These are phyloP conservation scores for Sylvia borin DNA, from an alignment of 2,797 vertebrate genomes.

Conservation along the genomic window DNA sequence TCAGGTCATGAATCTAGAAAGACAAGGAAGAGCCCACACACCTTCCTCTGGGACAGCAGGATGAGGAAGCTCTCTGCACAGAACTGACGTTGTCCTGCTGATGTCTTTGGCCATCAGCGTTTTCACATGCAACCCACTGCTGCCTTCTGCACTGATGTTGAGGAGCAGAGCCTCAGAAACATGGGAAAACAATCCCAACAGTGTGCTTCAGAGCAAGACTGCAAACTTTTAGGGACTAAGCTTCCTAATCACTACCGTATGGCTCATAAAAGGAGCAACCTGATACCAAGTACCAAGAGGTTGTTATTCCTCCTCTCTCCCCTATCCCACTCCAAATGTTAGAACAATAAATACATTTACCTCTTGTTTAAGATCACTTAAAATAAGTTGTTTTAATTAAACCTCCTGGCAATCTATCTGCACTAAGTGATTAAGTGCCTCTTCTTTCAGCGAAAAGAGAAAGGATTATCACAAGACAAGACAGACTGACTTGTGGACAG, in stretches of 20 bases:
- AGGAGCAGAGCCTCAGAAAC: not conserved
- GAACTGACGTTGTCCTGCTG: not conserved
- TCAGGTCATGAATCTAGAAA: not conserved
- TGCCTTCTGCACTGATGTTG: not conserved
- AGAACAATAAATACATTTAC: slow-evolving; percentile 67
- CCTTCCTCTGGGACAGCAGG: not conserved
- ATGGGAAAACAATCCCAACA: not conserved
- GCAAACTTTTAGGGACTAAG: slow-evolving; percentile 40
- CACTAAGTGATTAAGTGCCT: slow-evolving; percentile 56
- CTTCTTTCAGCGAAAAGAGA: slow-evolving; percentile 39
- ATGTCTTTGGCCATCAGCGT: not conserved
- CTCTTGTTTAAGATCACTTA: slow-evolving; percentile 61
- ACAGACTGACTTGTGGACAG: not conserved
- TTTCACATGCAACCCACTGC: not conserved
- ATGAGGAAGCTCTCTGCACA: not conserved
- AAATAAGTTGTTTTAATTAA: slow-evolving; percentile 65
- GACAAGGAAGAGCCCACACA: not conserved
- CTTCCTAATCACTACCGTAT: slow-evolving; percentile 67
- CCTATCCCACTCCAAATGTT: slow-evolving; percentile 36
- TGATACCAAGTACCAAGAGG: slow-evolving; percentile 32
- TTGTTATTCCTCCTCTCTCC: slow-evolving; percentile 42
- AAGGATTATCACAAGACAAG: slow-evolving; percentile 25
- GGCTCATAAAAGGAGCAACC: slow-evolving; percentile 66
- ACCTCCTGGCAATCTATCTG: slow-evolving; percentile 47
- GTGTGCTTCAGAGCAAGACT: not conserved